Evolutionary conservation across 2,113 vertebrate species (phyloP).

Genomic region (Mesoclemmys tuberculata): DNA sequence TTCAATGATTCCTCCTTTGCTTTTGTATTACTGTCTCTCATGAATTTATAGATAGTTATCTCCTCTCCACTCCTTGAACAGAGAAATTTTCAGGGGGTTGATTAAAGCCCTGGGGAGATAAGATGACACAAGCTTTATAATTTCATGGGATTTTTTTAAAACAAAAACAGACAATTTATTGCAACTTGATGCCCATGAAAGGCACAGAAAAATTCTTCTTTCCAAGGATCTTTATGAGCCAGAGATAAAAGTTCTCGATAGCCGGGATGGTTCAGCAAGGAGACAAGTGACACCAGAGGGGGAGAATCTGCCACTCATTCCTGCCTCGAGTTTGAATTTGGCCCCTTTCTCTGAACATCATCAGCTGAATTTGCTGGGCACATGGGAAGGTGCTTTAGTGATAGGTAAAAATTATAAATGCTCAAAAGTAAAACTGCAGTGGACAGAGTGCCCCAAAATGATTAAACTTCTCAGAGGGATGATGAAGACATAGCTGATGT

Average conservation of each 20-base stretch:
- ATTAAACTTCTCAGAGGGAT: neutral
- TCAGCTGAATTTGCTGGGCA: neutral
- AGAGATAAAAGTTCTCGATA: neutral
- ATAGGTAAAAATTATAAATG: neutral
- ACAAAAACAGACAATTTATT: neutral
- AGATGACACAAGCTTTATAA: neutral
- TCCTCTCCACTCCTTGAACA: neutral
- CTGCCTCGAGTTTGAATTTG: neutral
- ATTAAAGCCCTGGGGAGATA: neutral
- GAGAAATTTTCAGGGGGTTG: neutral
- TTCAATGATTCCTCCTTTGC: neutral
- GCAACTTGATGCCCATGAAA: neutral
- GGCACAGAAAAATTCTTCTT: neutral
- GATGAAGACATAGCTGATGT: neutral
- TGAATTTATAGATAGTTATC: neutral
- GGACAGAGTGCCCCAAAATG: neutral
- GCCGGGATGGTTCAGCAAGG: neutral
- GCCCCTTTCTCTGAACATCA: neutral
- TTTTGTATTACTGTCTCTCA: neutral
- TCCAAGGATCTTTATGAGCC: neutral
- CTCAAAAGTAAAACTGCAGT: neutral
- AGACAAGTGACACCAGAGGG: neutral
- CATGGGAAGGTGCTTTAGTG: neutral
- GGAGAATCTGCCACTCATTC: neutral
- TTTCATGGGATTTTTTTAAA: neutral